Percentiles rank a stretch among this genome's conserved stretches.
phyloP scores from a whole-genome alignment of 2,113 vertebrate genomes.

The Budorcas taxicolor region DNA sequence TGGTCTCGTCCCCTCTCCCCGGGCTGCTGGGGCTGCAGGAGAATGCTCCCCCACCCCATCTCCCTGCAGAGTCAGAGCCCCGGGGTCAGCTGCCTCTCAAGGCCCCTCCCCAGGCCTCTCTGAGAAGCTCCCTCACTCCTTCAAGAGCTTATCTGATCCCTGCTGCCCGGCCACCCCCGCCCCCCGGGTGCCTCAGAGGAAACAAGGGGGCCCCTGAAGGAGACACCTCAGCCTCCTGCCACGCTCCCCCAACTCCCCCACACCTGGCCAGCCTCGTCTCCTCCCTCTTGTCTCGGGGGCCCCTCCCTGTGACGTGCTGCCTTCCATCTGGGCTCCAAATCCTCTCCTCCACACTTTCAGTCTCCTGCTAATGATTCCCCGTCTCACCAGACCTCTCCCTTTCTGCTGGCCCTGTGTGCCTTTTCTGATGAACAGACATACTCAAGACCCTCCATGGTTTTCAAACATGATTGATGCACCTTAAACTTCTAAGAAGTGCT shows the following conservation, averaged over 20 bases:
- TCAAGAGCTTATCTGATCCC: background rate
- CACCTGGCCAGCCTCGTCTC: fast-evolving
- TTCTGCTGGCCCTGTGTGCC: background rate
- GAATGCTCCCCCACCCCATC: background rate
- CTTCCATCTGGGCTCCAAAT: background rate
- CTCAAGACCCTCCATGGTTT: background rate
- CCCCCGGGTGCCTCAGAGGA: background rate
- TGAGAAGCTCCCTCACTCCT: background rate
- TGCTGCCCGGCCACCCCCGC: fast-evolving
- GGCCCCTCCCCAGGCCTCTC: background rate
- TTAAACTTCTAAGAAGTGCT: background rate
- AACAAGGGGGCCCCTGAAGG: background rate
- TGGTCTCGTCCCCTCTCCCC: background rate
- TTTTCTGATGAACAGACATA: background rate
- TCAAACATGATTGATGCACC: background rate
- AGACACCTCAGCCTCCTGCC: background rate
- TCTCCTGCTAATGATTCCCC: background rate
- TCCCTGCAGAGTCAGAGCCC: background rate
- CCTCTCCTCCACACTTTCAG: background rate
- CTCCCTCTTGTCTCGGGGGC: background rate
- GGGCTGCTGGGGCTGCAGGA: background rate
- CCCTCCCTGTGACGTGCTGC: background rate
- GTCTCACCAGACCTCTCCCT: background rate
- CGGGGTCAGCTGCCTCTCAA: background rate
- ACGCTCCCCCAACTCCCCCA: background rate